Percentiles rank a stretch among this genome's conserved stretches.
Evolutionary conservation across 2,113 vertebrate species (phyloP).

Genomic region (Trematocara marginatum): DNA sequence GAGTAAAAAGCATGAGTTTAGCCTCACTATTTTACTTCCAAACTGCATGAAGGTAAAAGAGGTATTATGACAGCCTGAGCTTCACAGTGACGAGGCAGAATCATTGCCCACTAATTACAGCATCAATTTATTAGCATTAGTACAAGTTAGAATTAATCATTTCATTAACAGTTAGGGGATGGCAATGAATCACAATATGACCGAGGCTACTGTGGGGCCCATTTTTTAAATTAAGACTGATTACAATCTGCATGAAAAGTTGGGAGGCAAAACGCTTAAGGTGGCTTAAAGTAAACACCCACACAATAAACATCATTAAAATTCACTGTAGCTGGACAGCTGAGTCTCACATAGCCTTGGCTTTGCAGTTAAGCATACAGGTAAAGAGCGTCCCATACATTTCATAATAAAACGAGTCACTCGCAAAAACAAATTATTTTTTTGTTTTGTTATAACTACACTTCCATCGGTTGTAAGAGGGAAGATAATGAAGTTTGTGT

Average conservation of each 20-base stretch:
- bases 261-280: conserved; percentile 37
- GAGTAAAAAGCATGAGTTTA: not conserved
- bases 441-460: not conserved
- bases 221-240: conserved; percentile 60
- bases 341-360: conserved; percentile 22
- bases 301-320: conserved; percentile 59
- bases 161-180: conserved; percentile 61
- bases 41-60: not conserved
- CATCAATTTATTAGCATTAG: conserved; percentile 68
- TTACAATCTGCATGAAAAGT: conserved; percentile 43
- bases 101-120: conserved; percentile 52
- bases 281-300: conserved; percentile 53
- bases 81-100: conserved; percentile 35
- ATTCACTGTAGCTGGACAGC: conserved; percentile 33
- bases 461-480: not conserved
- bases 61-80: conserved; percentile 15
- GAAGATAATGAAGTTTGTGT: not conserved
- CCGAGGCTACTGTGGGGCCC: not conserved
- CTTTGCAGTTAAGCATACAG: conserved; percentile 37
- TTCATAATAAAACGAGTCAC: conserved; percentile 18
- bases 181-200: conserved; percentile 66
- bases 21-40: not conserved
- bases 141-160: conserved; percentile 69
- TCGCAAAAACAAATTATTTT: not conserved
- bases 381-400: not conserved